Conservation (phyloP, 1,140 invertebrate genomes). For the Riptortus pedestris region DNA sequence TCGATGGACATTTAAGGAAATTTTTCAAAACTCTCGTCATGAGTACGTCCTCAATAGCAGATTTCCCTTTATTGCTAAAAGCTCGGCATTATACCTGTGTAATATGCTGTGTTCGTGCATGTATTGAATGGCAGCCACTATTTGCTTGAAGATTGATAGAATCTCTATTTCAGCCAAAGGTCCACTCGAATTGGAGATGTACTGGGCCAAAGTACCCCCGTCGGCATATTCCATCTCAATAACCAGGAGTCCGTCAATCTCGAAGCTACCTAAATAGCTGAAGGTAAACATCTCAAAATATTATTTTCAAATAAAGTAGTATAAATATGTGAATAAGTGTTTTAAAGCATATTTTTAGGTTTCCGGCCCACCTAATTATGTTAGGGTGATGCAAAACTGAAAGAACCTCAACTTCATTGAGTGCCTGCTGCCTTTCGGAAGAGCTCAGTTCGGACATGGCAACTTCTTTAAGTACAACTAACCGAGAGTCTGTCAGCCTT, state of each 20-base stretch:
- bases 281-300: conserved; percentile 29
- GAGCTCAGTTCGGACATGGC: conserved; percentile 60
- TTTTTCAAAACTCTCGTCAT: too few species aligned
- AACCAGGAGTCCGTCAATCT: conserved; percentile 58
- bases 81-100: conserved; percentile 59
- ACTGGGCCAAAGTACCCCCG: conserved; percentile 59
- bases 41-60: too few species aligned
- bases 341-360: background rate
- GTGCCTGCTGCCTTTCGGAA: conserved; percentile 54
- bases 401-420: conserved; percentile 65
- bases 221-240: conserved; percentile 78
- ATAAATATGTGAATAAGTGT: background rate
- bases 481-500: conserved; percentile 49
- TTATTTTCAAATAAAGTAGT: background rate
- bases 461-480: conserved; percentile 68
- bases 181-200: conserved; percentile 42
- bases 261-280: conserved; percentile 65
- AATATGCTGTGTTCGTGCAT: conserved; percentile 64
- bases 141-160: conserved; percentile 56
- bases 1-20: too few species aligned
- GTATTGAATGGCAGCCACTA: conserved; percentile 55
- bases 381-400: conserved; percentile 62
- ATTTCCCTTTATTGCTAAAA: too few species aligned
- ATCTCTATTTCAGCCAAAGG: conserved; percentile 51
- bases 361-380: conserved; percentile 43